phyloP scores from a whole-genome alignment of 2,797 vertebrate species.

The Halcyon badia region DNA sequence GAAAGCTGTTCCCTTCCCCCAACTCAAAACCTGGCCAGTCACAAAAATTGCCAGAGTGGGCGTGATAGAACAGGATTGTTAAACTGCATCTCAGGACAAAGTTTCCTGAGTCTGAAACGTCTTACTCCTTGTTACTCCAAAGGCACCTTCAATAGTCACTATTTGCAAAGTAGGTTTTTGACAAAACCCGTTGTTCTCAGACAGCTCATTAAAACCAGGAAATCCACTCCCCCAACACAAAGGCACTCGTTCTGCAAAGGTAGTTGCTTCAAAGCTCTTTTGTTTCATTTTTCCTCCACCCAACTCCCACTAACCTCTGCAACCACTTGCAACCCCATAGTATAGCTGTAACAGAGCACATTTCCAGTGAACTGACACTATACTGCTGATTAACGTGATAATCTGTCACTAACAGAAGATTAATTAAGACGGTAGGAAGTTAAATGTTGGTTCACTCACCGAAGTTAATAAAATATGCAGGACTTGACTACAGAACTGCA shows the following conservation, averaged over 20 bases:
- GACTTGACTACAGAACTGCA: background rate
- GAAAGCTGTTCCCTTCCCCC: slow-evolving; percentile 67
- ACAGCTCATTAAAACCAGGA: background rate
- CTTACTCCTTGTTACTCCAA: background rate
- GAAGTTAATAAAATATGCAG: background rate
- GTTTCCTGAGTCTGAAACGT: background rate
- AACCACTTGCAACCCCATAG: background rate
- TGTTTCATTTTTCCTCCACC: slow-evolving; percentile 10
- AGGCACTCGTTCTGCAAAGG: slow-evolving; percentile 7
- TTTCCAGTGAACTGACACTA: background rate
- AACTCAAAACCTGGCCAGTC: slow-evolving; percentile 32
- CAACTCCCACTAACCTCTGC: background rate
- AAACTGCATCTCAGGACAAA: background rate
- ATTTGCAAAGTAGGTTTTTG: background rate
- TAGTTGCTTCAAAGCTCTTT: slow-evolving; percentile 43
- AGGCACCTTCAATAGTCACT: background rate
- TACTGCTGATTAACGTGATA: background rate
- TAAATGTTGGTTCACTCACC: background rate
- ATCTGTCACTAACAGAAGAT: background rate
- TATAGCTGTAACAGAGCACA: background rate
- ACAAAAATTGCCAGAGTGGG: slow-evolving; percentile 42
- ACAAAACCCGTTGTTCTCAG: background rate
- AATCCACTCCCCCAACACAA: slow-evolving; percentile 10
- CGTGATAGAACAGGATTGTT: slow-evolving; percentile 1
- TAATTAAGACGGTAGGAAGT: background rate